These are phyloP conservation scores for Ascidia mentula DNA, from an alignment of 23 tunicate species.

Conservation along the genomic window DNA sequence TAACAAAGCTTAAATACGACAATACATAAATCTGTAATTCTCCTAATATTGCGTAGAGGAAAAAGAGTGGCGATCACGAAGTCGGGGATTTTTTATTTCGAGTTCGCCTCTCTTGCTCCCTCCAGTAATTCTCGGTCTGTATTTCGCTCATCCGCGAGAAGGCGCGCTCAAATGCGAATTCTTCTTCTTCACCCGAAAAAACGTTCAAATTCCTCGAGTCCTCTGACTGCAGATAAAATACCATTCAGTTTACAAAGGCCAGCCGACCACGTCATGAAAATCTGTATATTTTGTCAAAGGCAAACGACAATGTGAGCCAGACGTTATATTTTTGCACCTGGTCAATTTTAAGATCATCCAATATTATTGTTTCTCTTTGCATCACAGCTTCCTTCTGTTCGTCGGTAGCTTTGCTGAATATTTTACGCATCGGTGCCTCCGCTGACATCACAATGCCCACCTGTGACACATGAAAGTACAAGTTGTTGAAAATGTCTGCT, in stretches of 20 bases:
- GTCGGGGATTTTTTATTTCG: too few species aligned
- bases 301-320: too few species aligned
- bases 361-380: constrained; percentile 63
- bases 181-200: constrained; percentile 98
- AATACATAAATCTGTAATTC: too few species aligned
- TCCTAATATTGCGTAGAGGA: too few species aligned
- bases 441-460: constrained; percentile 81
- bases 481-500: neutral
- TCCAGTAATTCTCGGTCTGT: constrained; percentile 88
- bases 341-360: constrained; percentile 69
- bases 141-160: constrained; percentile 89
- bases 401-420: constrained; percentile 75
- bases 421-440: constrained; percentile 27
- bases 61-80: too few species aligned
- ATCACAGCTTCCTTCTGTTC: constrained; percentile 59
- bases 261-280: too few species aligned
- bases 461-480: constrained; percentile 8
- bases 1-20: too few species aligned
- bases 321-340: too few species aligned
- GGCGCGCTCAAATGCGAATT: constrained; percentile 92
- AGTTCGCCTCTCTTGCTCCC: constrained; percentile 41
- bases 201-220: constrained; percentile 60
- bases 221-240: constrained; percentile 14
- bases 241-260: too few species aligned
- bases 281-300: too few species aligned